Percentiles rank a stretch among this genome's conserved stretches.
phyloP scores from a whole-genome alignment of 2,113 vertebrate species.

The Muntiacus reevesi region DNA sequence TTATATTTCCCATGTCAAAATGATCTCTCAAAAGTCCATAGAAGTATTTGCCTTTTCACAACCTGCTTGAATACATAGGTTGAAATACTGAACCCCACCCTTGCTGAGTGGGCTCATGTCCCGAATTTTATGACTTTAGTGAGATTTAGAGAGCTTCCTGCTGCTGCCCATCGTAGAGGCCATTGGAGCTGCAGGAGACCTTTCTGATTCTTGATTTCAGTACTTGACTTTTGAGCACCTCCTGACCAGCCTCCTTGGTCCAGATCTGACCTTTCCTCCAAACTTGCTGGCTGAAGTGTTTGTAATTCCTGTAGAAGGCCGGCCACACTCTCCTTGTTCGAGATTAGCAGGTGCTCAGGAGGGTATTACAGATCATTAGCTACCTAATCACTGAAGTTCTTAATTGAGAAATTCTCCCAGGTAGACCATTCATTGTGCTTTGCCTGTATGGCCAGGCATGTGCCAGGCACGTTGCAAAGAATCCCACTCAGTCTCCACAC shows the following conservation, averaged over 20 bases:
- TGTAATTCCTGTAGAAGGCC: neutral
- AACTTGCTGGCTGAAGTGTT: neutral
- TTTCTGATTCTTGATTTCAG: neutral
- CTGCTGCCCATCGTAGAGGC: neutral
- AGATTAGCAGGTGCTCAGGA: neutral
- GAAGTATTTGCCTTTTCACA: neutral
- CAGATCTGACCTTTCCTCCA: neutral
- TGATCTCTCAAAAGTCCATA: neutral
- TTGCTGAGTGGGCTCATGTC: neutral
- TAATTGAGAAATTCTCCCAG: neutral
- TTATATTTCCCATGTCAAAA: neutral
- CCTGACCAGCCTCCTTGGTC: neutral
- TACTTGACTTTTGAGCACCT: neutral
- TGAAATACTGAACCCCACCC: neutral
- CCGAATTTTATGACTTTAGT: neutral
- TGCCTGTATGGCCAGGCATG: neutral
- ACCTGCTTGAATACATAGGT: neutral
- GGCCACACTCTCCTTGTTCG: neutral
- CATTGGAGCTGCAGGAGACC: neutral
- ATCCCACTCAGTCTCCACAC: neutral
- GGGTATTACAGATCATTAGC: neutral
- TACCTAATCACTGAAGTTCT: neutral
- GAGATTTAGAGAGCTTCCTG: neutral
- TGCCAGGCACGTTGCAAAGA: accelerated
- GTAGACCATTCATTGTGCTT: neutral